Evolutionary conservation across 2,797 vertebrate species (phyloP).

Genomic region (Mormyrus hasselquistii): DNA sequence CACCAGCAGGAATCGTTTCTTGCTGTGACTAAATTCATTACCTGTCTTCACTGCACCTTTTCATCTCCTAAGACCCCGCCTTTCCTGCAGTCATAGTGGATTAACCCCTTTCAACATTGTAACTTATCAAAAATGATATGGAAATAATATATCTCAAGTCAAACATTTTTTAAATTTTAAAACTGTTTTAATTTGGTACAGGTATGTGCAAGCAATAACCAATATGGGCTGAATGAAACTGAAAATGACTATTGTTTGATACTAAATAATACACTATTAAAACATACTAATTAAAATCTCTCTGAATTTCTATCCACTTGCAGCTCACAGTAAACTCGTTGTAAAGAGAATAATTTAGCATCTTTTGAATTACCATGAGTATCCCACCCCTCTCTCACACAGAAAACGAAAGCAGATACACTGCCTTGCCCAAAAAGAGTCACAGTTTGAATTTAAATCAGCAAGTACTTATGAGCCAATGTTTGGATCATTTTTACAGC

Average conservation of each 20-base stretch:
- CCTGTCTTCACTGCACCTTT: conserved; percentile 40
- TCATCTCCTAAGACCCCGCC: conserved; percentile 46
- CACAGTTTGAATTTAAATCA: background rate
- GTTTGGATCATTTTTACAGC: background rate
- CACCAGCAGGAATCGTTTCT: conserved; percentile 28
- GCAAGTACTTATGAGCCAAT: background rate
- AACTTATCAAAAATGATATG: background rate
- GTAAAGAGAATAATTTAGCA: background rate
- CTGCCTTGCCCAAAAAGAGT: background rate
- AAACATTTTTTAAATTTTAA: background rate
- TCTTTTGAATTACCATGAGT: background rate
- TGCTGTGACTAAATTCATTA: conserved; percentile 39
- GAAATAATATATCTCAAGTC: background rate
- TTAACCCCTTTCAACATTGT: conserved; percentile 26
- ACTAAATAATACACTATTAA: background rate
- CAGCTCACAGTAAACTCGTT: background rate
- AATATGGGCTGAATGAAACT: background rate
- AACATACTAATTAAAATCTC: background rate
- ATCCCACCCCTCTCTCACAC: background rate
- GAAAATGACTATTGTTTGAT: background rate
- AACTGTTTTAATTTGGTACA: background rate
- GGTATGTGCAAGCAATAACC: background rate
- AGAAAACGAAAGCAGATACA: background rate
- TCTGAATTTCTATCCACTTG: background rate
- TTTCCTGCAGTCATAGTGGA: conserved; percentile 18